Evolutionary conservation across 2,888 invertebrate genomes (phyloP), one percentile per base, ranked within the genome.

Genomic region (Anticlea derivata): DNA sequence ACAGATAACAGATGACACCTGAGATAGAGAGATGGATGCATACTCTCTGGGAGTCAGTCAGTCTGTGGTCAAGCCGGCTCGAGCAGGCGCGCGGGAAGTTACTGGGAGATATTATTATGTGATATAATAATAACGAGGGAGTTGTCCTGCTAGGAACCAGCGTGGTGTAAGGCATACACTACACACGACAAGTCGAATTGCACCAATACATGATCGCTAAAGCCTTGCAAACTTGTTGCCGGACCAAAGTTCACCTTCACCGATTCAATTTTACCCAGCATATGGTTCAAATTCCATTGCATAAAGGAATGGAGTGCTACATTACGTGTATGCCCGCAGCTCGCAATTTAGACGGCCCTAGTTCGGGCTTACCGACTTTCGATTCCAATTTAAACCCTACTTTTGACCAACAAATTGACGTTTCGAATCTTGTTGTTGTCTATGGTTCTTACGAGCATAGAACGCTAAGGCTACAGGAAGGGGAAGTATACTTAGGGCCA

Each of bases 321-420:
- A 17, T 26, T 30, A 29, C 7, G 6, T 41, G 44, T 48, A 37
- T 22, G 50, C 61, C 57, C 26, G 48, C 17, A 56, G 58, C 55
- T 29, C 46, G 50, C 57, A 65, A 60, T 61, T 56, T 53, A 40
- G 31, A 50, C 43, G 50, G 50, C 41, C 54, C 58, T 45, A 53
- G 50, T 45, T 56, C 45, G 33, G 11, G 51, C 55, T 57, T 51
- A 55, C 56, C 30, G 55, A 50, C 55, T 50, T 63, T 53, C 53
- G 58, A 59, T 63, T 61, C 57, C 61, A 60, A 65, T 65, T 60
- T 53, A 59, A 55, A 50, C 44, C 46, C 34, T 40, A 49, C 53
- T 50, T 55, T 56, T 55, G 50, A 51, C 54, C 57, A 46, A 35
- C 50, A 58, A 50, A 63, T 58, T 62, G 60, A 50, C 41, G 24